phyloP scores from a whole-genome alignment of 2,797 vertebrate species.

The Moxostoma hubbsi region DNA sequence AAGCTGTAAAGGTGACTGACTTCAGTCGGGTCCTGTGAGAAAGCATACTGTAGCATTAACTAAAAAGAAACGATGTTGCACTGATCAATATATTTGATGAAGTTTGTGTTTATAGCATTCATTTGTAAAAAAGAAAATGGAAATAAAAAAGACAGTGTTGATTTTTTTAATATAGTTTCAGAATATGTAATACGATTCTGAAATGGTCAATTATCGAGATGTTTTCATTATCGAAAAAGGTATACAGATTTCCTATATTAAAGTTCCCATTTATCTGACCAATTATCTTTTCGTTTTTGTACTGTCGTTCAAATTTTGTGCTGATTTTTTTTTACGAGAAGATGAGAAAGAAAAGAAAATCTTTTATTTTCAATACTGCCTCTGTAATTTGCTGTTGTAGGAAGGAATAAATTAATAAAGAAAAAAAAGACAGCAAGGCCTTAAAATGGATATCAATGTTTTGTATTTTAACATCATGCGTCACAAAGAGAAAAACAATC shows the following conservation, averaged over 20 bases:
- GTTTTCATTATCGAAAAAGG: constrained; percentile 96
- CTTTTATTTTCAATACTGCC: constrained; percentile 99
- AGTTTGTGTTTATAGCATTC: constrained; percentile 98
- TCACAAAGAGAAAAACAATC: constrained; percentile 33
- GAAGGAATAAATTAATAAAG: constrained; percentile 67
- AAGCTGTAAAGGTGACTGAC: constrained; percentile 65
- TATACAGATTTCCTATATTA: constrained; percentile 76
- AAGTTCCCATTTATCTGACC: constrained; percentile 72
- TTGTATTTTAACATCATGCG: constrained; percentile 84
- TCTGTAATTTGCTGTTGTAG: constrained; percentile 97
- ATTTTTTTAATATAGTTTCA: constrained; percentile 91
- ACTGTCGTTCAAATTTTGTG: constrained; percentile 94
- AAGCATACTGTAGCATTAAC: constrained; percentile 92
- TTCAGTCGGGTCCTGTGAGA: constrained; percentile 76
- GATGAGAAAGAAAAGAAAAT: constrained; percentile 73
- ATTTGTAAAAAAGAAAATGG: constrained; percentile 82
- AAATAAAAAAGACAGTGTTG: constrained; percentile 82
- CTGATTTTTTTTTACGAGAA: constrained; percentile 81
- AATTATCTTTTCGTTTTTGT: constrained; percentile 94
- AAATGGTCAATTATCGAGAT: constrained; percentile 90
- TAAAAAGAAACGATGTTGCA: constrained; percentile 95
- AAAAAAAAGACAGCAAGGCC: constrained; percentile 83
- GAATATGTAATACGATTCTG: constrained; percentile 92
- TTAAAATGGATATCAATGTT: constrained; percentile 88
- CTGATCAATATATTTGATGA: constrained; percentile 99